Conservation (phyloP, 2,113 vertebrate species). For the Epinephelus moara region DNA sequence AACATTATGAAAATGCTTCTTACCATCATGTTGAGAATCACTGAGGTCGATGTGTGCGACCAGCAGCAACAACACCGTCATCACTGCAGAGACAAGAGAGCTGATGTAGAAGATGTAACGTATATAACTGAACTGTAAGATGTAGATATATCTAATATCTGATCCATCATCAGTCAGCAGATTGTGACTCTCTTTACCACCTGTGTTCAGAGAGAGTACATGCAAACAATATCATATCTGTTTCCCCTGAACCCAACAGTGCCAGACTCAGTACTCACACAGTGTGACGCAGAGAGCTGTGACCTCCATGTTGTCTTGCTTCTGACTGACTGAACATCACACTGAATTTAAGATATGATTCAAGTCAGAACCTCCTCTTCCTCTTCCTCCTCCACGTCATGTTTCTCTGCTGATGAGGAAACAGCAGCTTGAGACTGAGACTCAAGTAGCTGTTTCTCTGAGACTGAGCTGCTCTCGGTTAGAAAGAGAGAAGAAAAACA, state of each 20-base stretch:
- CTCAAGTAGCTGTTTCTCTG: too few relatives aligned
- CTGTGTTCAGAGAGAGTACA: too few relatives aligned
- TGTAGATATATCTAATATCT: too few relatives aligned
- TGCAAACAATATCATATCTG: too few relatives aligned
- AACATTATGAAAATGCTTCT: neutral
- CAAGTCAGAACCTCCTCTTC: neutral
- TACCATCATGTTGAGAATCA: neutral
- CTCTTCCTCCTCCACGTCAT: conserved; percentile 1
- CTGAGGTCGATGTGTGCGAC: neutral
- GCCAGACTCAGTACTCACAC: conserved; percentile 3
- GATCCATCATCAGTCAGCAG: neutral
- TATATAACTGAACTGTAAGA: neutral
- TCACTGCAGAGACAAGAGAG: neutral
- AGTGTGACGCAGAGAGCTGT: conserved; percentile 15
- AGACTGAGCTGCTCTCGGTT: too few relatives aligned
- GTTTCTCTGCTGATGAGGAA: neutral
- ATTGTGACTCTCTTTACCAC: too few relatives aligned
- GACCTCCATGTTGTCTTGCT: conserved; percentile 14
- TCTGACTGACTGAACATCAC: neutral
- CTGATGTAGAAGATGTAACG: too few relatives aligned
- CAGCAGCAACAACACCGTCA: neutral
- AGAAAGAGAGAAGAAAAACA: neutral
- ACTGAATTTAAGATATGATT: neutral
- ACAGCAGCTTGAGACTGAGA: neutral
- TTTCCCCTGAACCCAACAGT: too few relatives aligned